These are phyloP conservation scores for Vannuccia rotundouncinata DNA, from an alignment of 2,888 invertebrate genomes.

Conservation along the genomic window DNA sequence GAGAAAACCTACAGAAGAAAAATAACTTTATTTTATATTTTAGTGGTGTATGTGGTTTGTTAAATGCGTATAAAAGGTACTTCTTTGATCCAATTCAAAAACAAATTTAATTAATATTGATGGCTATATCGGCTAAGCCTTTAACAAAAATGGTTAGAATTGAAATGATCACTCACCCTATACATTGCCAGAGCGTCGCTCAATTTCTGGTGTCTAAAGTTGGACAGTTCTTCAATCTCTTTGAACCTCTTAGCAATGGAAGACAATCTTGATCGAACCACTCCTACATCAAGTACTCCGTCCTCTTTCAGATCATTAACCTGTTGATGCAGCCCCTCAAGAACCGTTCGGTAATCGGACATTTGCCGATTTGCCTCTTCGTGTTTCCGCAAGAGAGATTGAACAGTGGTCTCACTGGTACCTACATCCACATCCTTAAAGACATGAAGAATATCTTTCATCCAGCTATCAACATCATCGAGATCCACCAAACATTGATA, in stretches of 20 bases:
- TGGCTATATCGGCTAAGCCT: too few species aligned
- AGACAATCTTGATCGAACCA: slow-evolving; percentile 75
- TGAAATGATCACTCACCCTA: slow-evolving; percentile 57
- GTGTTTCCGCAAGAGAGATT: slow-evolving; percentile 70
- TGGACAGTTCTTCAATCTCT: slow-evolving; percentile 85
- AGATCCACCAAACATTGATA: slow-evolving; percentile 97
- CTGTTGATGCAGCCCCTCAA: slow-evolving; percentile 82
- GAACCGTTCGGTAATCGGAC: slow-evolving; percentile 84
- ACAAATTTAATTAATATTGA: too few species aligned
- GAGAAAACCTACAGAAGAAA: slow-evolving; percentile 65
- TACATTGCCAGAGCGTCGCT: slow-evolving; percentile 92
- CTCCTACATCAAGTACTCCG: slow-evolving; percentile 59
- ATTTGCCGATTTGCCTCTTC: slow-evolving; percentile 80
- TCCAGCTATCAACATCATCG: slow-evolving; percentile 97
- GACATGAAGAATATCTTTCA: slow-evolving; percentile 88
- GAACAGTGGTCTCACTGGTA: slow-evolving; percentile 95
- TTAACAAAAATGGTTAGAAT: too few species aligned
- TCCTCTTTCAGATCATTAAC: slow-evolving; percentile 74
- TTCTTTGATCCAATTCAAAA: too few species aligned
- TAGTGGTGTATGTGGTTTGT: neutral
- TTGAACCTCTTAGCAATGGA: slow-evolving; percentile 88
- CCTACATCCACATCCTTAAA: slow-evolving; percentile 88
- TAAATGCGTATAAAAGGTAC: neutral
- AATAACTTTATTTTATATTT: neutral
- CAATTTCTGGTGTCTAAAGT: slow-evolving; percentile 85